A percentile compares a stretch with the other conserved stretches of the same genome.
Conservation (phyloP, 2,888 invertebrate species). For the Heteropelma amictum region DNA sequence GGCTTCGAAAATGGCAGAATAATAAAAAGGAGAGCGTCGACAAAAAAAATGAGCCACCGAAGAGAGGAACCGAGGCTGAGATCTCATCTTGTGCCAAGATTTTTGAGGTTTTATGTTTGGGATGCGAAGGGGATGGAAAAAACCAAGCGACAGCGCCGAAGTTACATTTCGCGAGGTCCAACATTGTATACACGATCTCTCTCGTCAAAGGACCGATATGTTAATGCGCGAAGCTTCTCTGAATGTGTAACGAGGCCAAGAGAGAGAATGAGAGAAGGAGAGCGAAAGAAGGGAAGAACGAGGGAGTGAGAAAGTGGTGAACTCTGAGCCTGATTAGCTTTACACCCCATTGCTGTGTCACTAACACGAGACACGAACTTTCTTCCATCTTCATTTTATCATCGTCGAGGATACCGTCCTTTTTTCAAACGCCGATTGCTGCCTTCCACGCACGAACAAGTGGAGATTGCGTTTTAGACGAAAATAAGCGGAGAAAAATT, state of each 20-base stretch:
- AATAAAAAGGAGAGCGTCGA: neutral
- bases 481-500: too few relatives aligned
- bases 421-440: neutral
- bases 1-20: constrained; percentile 28
- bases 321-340: constrained; percentile 67
- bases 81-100: constrained; percentile 58
- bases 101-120: constrained; percentile 69
- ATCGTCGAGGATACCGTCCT: neutral
- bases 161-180: constrained; percentile 25
- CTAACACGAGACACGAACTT: neutral
- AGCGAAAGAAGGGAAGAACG: too few relatives aligned
- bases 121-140: constrained; percentile 27
- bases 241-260: constrained; percentile 77
- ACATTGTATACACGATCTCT: constrained; percentile 53
- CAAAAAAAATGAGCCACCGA: constrained; percentile 22
- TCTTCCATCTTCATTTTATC: neutral
- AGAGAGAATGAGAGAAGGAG: too few relatives aligned
- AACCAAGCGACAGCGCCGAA: constrained; percentile 9
- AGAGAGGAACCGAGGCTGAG: constrained; percentile 3
- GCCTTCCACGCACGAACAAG: too few relatives aligned
- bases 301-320: constrained; percentile 58
- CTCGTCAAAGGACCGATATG: constrained; percentile 75
- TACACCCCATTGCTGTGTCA: constrained; percentile 49
- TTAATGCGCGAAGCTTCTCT: constrained; percentile 73
- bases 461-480: too few relatives aligned